Base-by-base conservation (phyloP, 1,140 invertebrate genomes). In the Stratiolaelaps scimitus region DNA sequence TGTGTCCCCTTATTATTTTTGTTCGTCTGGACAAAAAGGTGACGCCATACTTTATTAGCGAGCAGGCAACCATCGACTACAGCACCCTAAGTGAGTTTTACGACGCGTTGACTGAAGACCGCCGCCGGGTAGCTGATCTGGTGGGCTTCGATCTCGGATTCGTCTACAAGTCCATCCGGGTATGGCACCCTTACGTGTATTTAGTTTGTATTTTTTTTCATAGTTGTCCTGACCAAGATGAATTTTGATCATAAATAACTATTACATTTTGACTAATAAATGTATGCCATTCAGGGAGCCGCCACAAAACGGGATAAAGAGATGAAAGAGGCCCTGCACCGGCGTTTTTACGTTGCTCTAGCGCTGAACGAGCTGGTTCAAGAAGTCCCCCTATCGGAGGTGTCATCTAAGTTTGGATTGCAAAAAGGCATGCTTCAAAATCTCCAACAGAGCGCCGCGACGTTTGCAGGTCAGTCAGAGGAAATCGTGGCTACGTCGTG, bases 291-390 rank as follows among this genome's bases (percentile, higher is more conserved):
- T 26, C 53, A 60, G 53, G 53, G 26, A 29, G 53, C 53, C 1
- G 53, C 53, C 5, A 29, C 53, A 10, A 60, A 60, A 10, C 15
- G 53, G 1, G 53, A 60, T 29, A 60, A 84, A 71, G 76, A 75
- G 43, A 73, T 71, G 40, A 71, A 72, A 34, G 65, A 79, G 45
- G 74, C 72, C 6, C 72, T 79, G 64, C 79, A 81, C 72, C 74
- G 77, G 65, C 81, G 93, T 73, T 98, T 98, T 79, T 97, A 89
- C 73, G 89, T 89, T 46, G 84, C 92, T 10, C 75, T 98, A 64
- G 89, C 90, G 1, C 78, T 98, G 64, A 84, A 91, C 76, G 93
- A 97, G 74, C 80, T 98, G 65, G 86, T 98, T 0, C 88, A 89
- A 73, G 95, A 98, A 80, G 79, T 86, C 7, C 83, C 90, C 15